These are phyloP conservation scores for Drosophila funebris DNA, from an alignment of 1,140 invertebrate species.

Conservation along the genomic window DNA sequence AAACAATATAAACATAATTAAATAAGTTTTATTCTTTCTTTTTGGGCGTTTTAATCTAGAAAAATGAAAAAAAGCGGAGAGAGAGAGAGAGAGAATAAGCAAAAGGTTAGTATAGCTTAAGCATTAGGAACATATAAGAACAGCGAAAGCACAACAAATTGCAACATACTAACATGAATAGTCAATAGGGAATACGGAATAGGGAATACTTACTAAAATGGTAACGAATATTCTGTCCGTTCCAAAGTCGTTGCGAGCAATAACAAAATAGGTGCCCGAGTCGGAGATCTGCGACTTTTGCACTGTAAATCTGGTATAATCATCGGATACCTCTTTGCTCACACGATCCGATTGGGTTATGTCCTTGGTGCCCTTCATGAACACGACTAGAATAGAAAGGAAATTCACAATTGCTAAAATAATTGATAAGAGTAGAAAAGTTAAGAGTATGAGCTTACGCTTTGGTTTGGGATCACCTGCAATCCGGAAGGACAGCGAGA, in stretches of 20 bases:
- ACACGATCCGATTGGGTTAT: constrained; percentile 91
- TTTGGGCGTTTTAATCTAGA: constrained; percentile 83
- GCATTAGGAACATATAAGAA: constrained; percentile 46
- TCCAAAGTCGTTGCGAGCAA: constrained; percentile 95
- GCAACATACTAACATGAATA: constrained; percentile 1
- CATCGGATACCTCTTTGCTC: constrained; percentile 92
- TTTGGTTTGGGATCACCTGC: constrained; percentile 92
- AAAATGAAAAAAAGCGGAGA: constrained; percentile 38
- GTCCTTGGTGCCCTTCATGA: constrained; percentile 93
- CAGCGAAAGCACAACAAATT: constrained; percentile 40
- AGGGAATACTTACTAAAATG: constrained; percentile 87
- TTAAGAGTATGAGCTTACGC: constrained; percentile 86
- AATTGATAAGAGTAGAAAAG: background rate
- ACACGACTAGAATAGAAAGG: constrained; percentile 87
- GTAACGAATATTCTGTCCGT: constrained; percentile 93
- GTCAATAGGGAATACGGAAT: background rate
- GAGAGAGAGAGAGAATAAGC: constrained; percentile 31
- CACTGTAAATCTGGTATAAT: constrained; percentile 93
- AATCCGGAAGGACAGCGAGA: constrained; percentile 91
- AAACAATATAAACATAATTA: constrained; percentile 55
- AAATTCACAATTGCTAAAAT: background rate
- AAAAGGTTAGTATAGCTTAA: constrained; percentile 61
- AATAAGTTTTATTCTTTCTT: constrained; percentile 81
- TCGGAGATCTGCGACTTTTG: constrained; percentile 93
- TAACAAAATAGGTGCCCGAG: constrained; percentile 96